Evolutionary conservation across 2,797 vertebrate species (phyloP).

Genomic region (Rhincodon typus): DNA sequence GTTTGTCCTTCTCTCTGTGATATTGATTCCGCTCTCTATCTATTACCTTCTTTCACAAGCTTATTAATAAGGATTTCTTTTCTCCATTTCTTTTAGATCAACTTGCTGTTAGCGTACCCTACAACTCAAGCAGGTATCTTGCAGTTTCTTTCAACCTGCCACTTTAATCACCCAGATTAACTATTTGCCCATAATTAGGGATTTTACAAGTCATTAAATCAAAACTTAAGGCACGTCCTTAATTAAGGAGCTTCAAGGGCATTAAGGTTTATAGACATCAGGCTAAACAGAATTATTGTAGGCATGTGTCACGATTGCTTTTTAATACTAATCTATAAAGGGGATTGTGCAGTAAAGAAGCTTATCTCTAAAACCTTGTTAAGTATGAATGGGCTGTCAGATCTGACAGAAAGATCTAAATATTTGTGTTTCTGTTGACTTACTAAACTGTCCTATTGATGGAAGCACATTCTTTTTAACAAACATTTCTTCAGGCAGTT

Average conservation of each 20-base stretch:
- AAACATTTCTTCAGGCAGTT: neutral
- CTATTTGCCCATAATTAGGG: slow-evolving; percentile 4
- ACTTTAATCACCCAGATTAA: neutral
- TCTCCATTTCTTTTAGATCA: slow-evolving; percentile 18
- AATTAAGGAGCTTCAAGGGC: slow-evolving; percentile 5
- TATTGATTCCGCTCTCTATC: neutral
- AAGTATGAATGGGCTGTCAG: slow-evolving; percentile 29
- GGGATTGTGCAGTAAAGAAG: slow-evolving; percentile 25
- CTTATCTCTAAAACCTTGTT: slow-evolving; percentile 21
- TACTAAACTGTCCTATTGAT: neutral
- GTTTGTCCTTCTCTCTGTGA: slow-evolving; percentile 10
- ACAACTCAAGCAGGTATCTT: neutral
- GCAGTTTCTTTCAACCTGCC: neutral
- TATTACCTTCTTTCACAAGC: neutral
- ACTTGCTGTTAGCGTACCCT: slow-evolving; percentile 1
- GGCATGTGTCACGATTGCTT: slow-evolving; percentile 31
- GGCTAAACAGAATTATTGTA: slow-evolving; percentile 10
- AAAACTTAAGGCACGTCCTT: slow-evolving; percentile 2
- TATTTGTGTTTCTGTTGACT: slow-evolving; percentile 2
- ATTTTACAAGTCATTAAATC: slow-evolving; percentile 18
- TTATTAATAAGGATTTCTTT: neutral
- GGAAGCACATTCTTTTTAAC: neutral
- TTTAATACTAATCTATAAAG: slow-evolving; percentile 31
- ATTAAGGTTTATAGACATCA: slow-evolving; percentile 13
- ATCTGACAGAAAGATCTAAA: slow-evolving; percentile 6